Evolutionary conservation across 92 coral and sea anemone genomes (phyloP).

Genomic region (Phenganax subtilis): DNA sequence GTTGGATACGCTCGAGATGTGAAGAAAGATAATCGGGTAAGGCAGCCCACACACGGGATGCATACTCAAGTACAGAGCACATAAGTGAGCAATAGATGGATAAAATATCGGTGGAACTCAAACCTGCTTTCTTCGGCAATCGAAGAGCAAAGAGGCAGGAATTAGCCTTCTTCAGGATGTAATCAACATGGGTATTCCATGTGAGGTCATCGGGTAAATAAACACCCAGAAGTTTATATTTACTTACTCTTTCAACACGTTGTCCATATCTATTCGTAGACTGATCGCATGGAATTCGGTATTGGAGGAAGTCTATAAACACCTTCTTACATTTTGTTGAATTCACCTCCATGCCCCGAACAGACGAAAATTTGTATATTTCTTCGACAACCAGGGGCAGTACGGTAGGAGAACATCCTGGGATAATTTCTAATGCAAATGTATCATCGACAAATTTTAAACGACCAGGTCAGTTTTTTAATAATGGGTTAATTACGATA

Average conservation of each 20-base stretch:
- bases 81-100: constrained; percentile 14
- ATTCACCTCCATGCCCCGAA: constrained; percentile 41
- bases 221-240: constrained; percentile 35
- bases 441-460: too few species aligned
- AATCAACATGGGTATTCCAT: constrained; percentile 28
- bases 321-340: constrained; percentile 41
- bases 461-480: too few species aligned
- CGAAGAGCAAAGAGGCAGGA: constrained; percentile 16
- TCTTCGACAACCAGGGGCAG: constrained; percentile 37
- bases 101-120: constrained; percentile 1
- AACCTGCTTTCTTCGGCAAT: constrained; percentile 4
- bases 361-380: constrained; percentile 26
- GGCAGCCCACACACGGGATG: constrained; percentile 1
- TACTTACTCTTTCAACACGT: constrained; percentile 35
- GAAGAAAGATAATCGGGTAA: neutral
- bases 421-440: too few species aligned
- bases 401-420: constrained; percentile 2
- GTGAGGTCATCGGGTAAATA: constrained; percentile 43
- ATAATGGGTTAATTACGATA: constrained; percentile 40
- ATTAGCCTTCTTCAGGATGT: constrained; percentile 12
- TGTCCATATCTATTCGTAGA: constrained; percentile 12
- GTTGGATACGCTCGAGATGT: constrained; percentile 1
- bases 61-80: constrained; percentile 11
- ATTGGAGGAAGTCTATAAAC: constrained; percentile 26
- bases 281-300: constrained; percentile 25